Percentiles rank a stretch among this genome's conserved stretches.
phyloP scores from a whole-genome alignment of 2,888 invertebrate species.

The Cistogaster globosa region DNA sequence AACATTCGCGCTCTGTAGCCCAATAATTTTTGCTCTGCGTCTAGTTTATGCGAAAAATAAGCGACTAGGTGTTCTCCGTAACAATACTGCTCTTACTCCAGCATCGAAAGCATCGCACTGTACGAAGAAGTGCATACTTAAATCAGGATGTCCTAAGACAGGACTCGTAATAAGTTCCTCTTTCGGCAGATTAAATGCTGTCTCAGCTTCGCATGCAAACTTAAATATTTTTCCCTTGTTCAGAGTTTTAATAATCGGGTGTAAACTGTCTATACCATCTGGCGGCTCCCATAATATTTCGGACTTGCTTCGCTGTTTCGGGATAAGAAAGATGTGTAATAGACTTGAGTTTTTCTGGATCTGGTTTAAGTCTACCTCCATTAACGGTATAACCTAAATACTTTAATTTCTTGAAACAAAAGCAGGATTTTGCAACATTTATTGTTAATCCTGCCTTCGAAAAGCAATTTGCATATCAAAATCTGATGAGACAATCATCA shows the following conservation, averaged over 20 bases:
- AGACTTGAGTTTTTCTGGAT: too few species aligned
- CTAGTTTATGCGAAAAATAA: not conserved
- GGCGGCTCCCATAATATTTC: too few species aligned
- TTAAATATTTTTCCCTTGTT: not conserved
- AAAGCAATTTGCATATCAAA: too few species aligned
- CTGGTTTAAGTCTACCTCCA: too few species aligned
- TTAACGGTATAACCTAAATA: too few species aligned
- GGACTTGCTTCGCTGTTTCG: too few species aligned
- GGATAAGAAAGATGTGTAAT: too few species aligned
- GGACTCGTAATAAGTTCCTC: not conserved
- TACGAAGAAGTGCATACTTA: not conserved
- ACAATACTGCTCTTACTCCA: conserved; percentile 38
- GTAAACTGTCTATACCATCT: too few species aligned
- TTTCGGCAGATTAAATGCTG: not conserved
- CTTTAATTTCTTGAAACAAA: too few species aligned
- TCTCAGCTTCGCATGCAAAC: not conserved
- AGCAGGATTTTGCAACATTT: too few species aligned
- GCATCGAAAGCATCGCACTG: conserved; percentile 47
- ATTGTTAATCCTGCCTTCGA: too few species aligned
- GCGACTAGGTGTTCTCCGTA: conserved; percentile 34
- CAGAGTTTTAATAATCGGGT: not conserved
- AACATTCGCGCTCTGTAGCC: not conserved
- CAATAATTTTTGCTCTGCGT: not conserved
- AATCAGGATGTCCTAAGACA: not conserved
- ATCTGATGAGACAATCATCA: too few species aligned